phyloP scores from a whole-genome alignment of 2,113 vertebrate genomes.

The Mastomys natalensis region DNA sequence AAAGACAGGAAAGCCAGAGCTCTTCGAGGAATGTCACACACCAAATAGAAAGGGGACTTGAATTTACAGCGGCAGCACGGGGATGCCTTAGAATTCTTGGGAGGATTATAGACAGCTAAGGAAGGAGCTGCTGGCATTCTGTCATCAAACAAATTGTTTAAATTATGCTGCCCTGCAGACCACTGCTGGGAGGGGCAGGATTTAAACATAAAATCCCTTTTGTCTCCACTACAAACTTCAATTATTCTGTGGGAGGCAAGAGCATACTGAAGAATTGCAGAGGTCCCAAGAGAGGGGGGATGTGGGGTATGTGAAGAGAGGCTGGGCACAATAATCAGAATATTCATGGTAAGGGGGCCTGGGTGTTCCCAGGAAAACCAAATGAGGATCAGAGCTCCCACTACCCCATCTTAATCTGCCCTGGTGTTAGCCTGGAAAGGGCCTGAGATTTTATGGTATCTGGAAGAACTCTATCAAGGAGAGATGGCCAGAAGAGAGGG shows the following conservation, averaged over 20 bases:
- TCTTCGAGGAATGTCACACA: not conserved
- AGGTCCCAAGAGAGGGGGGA: not conserved
- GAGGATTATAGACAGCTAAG: not conserved
- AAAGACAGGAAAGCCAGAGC: not conserved
- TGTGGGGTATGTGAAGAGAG: not conserved
- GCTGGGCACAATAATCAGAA: slow-evolving; percentile 4
- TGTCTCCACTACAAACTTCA: slow-evolving; percentile 8
- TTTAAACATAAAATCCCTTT: slow-evolving; percentile 34
- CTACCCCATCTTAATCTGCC: not conserved
- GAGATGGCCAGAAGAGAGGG: too few relatives aligned
- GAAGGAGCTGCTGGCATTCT: not conserved
- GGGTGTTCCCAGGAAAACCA: not conserved
- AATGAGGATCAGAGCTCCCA: not conserved
- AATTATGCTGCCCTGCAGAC: not conserved
- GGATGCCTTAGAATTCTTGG: not conserved
- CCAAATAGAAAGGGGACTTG: not conserved
- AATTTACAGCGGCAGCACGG: not conserved
- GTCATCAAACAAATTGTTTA: not conserved
- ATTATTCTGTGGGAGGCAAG: not conserved
- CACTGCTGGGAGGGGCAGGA: not conserved
- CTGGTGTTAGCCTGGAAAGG: not conserved
- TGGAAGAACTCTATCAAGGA: not conserved
- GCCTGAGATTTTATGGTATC: not conserved
- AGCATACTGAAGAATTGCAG: not conserved
- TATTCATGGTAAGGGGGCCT: not conserved